A percentile compares a stretch with the other conserved stretches of the same genome.
These are phyloP conservation scores for Agriopis marginaria DNA, from an alignment of 2,888 invertebrate species.

Conservation along the genomic window DNA sequence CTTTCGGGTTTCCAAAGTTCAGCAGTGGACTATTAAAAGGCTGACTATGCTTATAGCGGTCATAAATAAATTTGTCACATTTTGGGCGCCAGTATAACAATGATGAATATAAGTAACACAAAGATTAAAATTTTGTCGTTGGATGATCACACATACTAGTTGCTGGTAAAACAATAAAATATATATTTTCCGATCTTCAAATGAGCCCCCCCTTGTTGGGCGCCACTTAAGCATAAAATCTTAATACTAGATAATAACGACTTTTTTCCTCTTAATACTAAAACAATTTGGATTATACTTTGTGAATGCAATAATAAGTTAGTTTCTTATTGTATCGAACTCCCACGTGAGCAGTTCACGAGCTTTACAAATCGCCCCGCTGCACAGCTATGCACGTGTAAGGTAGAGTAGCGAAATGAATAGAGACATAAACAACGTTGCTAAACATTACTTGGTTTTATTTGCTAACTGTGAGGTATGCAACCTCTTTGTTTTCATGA, in stretches of 20 bases:
- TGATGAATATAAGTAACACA: no score
- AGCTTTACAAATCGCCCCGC: slow-evolving; percentile 60
- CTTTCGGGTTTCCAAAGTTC: no score
- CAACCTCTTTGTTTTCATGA: background rate
- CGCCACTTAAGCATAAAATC: background rate
- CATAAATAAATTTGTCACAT: background rate
- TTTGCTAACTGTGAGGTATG: background rate
- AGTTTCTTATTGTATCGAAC: slow-evolving; percentile 41
- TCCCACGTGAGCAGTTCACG: slow-evolving; percentile 49
- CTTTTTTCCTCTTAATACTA: background rate
- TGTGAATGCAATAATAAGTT: slow-evolving; percentile 7
- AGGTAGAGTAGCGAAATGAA: slow-evolving; percentile 49
- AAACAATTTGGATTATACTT: background rate
- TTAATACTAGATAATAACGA: background rate
- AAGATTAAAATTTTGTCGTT: background rate
- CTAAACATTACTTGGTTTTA: background rate
- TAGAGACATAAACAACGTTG: slow-evolving; percentile 4
- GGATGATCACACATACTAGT: background rate
- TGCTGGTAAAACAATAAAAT: background rate
- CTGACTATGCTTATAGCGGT: background rate
- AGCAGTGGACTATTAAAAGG: no score
- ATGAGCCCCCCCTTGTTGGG: background rate
- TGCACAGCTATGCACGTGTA: slow-evolving; percentile 54
- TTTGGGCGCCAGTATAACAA: background rate
- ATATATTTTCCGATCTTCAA: background rate